Base-by-base conservation (phyloP, 2,113 vertebrate genomes). In the Chionis minor region DNA sequence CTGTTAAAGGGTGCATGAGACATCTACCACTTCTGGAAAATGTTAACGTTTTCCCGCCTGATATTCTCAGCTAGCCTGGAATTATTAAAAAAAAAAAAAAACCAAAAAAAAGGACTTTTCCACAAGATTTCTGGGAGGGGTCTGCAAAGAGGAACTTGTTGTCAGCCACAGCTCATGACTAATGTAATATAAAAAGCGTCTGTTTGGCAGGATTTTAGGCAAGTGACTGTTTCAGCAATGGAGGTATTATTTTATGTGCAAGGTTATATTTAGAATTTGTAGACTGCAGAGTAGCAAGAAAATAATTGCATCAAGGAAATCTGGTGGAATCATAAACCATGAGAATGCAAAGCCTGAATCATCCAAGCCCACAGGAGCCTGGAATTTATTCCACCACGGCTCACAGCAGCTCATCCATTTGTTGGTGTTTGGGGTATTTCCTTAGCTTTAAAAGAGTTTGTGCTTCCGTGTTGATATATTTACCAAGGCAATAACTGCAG, bases 21-120 rank as follows among this genome's bases (percentile, higher is more conserved):
- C 83, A 38, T 74, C 19, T 74, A 72, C 81, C 42, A 42, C 88
- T 96, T 93, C 85, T 98, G 98, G 98, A 98, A 98, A 98, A 97
- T 92, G 88, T 98, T 97, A 97, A 92, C 6, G 5, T 96, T 97
- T 98, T 97, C 97, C 97, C 97, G 93, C 54, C 88, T 93, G 79
- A 97, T 95, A 96, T 1, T 51, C 90, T 93, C 67, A 67, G 45
- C 51, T 86, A 70, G 51, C 78, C 89, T 96, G 94, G 91, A 97
- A 92, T 93, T 42, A 27, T 82, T 72, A 79, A 91, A 94, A 95
- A 91, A 92, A 91, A 10, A 69, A 91, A 91, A 56, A 35, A 49
- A 92, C 87, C 91, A 10, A 70, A 84, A 90, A 73, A 80, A 92
- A 66, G 33, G 52, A 92, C 71, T 91, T 95, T 96, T 94, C 96